Base-by-base conservation (phyloP, 2,113 vertebrate genomes). In the Zosterops hypoxanthus region DNA sequence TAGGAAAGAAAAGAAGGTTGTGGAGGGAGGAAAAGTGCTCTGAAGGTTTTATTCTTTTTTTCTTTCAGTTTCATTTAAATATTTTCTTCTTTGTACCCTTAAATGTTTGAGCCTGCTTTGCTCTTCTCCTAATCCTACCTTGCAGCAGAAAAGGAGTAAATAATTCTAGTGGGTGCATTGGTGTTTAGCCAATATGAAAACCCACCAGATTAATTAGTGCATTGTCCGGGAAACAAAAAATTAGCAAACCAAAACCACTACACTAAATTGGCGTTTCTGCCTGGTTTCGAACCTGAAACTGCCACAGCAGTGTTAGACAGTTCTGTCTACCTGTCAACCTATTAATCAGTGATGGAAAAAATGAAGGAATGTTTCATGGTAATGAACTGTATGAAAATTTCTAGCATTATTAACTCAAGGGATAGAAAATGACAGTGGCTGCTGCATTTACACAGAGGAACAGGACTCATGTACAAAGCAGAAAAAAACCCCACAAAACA, bases 401-500 rank as follows among this genome's bases (percentile, higher is more conserved):
- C 23, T 42, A 85, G 36, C 31, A 44, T 17, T 68, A 31, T 18
- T 63, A 66, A 34, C 4, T 90, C 15, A 76, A 73, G 22, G 33
- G 46, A 46, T 22, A 57, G 12, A 69, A 65, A 68, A 64, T 41
- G 0, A 52, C 49, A 34, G 28, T 5, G 22, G 47, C 19, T 75
- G 47, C 36, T 14, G 41, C 34, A 41, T 42, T 52, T 64, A 66
- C n/a, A 56, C 7, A 79, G 46, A 71, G 5, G 15, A 33, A 72
- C 6, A 61, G 9, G 39, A 64, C 8, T 68, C 3, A 0, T 2
- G 12, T 2, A 1, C 5, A 76, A 88, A 68, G 12, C 14, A 88
- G 33, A 18, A 60, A 57, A 36, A 42, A 0, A 0, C 4, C 4
- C 6, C 6, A 52, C 14, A 66, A 56, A 14, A 57, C 12, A 59